These are phyloP conservation scores for Ardeotis arabs DNA, from an alignment of 2,113 vertebrate genomes.

Conservation along the genomic window DNA sequence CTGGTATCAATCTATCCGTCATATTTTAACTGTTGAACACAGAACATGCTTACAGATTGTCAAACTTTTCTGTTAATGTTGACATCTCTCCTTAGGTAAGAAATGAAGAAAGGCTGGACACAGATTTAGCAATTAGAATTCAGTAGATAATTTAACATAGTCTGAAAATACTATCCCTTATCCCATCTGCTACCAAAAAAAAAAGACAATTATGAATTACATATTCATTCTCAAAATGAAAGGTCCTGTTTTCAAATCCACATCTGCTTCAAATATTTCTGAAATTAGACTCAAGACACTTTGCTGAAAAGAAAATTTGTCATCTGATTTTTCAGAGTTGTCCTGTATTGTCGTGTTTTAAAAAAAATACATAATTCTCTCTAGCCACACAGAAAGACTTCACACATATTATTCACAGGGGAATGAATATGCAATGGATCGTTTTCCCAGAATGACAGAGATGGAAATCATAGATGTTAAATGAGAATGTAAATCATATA, in stretches of 20 bases:
- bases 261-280: neutral
- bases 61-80: neutral
- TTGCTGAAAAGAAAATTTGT: neutral
- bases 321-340: neutral
- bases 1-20: neutral
- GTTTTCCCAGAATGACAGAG: neutral
- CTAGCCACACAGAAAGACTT: neutral
- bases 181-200: neutral
- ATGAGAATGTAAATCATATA: neutral
- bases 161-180: neutral
- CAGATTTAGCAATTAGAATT: neutral
- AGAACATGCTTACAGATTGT: neutral
- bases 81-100: neutral
- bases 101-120: neutral
- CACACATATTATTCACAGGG: neutral
- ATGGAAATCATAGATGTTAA: slow-evolving; percentile 4
- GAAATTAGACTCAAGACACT: neutral
- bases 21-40: neutral
- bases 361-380: neutral
- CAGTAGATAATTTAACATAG: neutral
- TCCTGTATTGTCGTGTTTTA: neutral
- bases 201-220: neutral
- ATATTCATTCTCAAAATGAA: neutral
- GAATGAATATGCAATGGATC: neutral
- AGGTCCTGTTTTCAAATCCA: neutral